Evolutionary conservation across 2,113 vertebrate species (phyloP).

Genomic region (Lamprologus sp.): DNA sequence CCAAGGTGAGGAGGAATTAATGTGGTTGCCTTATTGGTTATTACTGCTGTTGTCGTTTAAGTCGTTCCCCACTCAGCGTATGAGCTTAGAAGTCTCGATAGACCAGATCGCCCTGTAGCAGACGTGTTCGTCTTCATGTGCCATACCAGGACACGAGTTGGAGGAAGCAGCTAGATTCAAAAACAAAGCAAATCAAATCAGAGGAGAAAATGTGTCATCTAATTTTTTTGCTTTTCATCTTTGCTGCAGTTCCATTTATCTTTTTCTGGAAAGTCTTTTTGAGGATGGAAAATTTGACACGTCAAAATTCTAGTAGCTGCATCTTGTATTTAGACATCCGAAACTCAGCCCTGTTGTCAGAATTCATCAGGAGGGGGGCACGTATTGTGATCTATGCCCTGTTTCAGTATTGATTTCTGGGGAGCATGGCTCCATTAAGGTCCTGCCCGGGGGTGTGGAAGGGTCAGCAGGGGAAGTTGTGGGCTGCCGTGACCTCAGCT

Average conservation of each 20-base stretch:
- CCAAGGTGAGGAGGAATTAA: slow-evolving; percentile 75
- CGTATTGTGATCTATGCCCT: slow-evolving; percentile 86
- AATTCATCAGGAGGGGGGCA: slow-evolving; percentile 69
- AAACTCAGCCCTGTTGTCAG: slow-evolving; percentile 77
- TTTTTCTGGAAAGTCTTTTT: neutral
- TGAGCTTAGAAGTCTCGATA: slow-evolving; percentile 36
- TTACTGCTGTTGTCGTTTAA: slow-evolving; percentile 45
- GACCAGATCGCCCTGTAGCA: slow-evolving; percentile 36
- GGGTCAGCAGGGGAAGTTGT: slow-evolving; percentile 84
- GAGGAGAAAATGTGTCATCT: neutral
- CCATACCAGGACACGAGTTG: neutral
- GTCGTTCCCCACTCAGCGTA: neutral
- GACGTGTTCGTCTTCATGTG: slow-evolving; percentile 29
- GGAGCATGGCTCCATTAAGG: slow-evolving; percentile 92
- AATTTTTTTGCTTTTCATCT: neutral
- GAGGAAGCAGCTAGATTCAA: neutral
- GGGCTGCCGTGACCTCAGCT: slow-evolving; percentile 84
- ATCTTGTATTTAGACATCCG: slow-evolving; percentile 72
- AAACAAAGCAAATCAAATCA: neutral
- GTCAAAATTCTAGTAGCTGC: neutral
- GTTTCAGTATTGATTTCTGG: slow-evolving; percentile 94
- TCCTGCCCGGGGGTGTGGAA: slow-evolving; percentile 77
- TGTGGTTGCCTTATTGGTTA: slow-evolving; percentile 54
- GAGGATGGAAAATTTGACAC: neutral
- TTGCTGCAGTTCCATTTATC: neutral